Percentiles rank a stretch among this genome's conserved stretches.
Conservation (phyloP, 2,888 invertebrate species). For the Vesta saturnalis region DNA sequence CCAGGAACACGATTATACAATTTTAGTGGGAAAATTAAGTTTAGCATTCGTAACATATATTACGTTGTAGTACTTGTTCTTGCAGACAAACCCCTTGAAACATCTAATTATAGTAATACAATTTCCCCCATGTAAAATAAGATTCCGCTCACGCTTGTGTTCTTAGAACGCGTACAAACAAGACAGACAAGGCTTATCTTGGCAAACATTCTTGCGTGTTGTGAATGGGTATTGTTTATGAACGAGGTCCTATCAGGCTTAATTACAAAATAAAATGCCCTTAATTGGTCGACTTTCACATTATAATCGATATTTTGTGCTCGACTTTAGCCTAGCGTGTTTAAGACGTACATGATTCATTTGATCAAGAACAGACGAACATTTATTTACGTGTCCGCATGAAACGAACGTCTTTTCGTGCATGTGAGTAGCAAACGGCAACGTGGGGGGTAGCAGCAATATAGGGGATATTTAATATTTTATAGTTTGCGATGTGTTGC, state of each 20-base stretch:
- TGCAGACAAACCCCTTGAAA: conserved; percentile 40
- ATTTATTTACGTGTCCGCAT: conserved; percentile 25
- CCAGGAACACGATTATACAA: conserved; percentile 12
- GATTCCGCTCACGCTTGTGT: conserved; percentile 38
- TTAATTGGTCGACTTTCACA: conserved; percentile 52
- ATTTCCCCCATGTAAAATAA: conserved; percentile 39
- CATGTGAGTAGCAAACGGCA: conserved; percentile 20
- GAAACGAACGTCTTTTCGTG: conserved; percentile 36
- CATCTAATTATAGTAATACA: conserved; percentile 49
- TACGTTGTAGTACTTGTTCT: conserved; percentile 37
- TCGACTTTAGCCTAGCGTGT: conserved; percentile 40
- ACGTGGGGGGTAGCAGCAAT: conserved; percentile 16
- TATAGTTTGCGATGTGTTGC: conserved; percentile 37
- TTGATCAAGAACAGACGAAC: conserved; percentile 32
- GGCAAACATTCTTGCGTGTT: conserved; percentile 48
- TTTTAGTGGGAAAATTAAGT: conserved; percentile 16
- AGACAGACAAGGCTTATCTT: conserved; percentile 39
- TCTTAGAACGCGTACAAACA: conserved; percentile 32
- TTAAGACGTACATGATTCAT: conserved; percentile 11
- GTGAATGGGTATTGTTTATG: conserved; percentile 41
- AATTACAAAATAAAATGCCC: conserved; percentile 53
- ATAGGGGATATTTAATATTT: conserved; percentile 29
- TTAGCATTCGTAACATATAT: conserved; percentile 42
- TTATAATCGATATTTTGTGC: conserved; percentile 50
- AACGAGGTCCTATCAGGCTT: conserved; percentile 45